These are phyloP conservation scores for Turritopsis rubra DNA, from an alignment of 30 jellyfish, hydroid and myxozoan species.

Conservation along the genomic window DNA sequence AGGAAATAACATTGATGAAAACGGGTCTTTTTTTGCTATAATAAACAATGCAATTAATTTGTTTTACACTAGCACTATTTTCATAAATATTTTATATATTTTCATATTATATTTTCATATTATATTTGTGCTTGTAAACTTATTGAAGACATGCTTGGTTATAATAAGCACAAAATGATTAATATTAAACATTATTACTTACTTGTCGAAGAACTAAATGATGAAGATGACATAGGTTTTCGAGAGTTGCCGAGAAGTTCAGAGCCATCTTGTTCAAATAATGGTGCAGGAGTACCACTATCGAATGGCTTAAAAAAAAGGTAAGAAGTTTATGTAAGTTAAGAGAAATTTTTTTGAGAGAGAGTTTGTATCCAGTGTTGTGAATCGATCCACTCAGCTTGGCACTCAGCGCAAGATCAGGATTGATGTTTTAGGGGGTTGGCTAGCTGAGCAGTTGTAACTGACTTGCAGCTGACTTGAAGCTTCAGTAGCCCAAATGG, in stretches of 20 bases:
- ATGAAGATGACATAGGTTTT: conserved; percentile 67
- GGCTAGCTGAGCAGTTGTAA: too few species aligned
- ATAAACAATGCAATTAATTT: background rate
- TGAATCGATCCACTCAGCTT: too few species aligned
- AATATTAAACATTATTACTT: background rate
- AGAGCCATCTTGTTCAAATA: conserved; percentile 78
- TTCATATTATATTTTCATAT: too few species aligned
- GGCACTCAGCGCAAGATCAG: too few species aligned
- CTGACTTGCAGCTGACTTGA: too few species aligned
- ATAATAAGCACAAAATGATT: background rate
- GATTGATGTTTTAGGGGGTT: too few species aligned
- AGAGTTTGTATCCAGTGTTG: too few species aligned
- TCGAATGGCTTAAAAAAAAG: conserved; percentile 56
- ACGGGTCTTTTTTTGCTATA: conserved; percentile 54
- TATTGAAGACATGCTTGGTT: background rate
- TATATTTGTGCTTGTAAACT: too few species aligned
- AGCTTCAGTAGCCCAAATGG: too few species aligned
- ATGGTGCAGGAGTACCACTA: conserved; percentile 48
- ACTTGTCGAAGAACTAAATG: conserved; percentile 38
- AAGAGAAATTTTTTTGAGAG: too few species aligned
- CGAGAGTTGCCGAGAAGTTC: conserved; percentile 77
- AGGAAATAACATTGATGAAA: conserved; percentile 72
- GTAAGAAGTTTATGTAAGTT: too few species aligned
- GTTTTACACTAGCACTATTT: background rate
- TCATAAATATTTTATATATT: too few species aligned